Evolutionary conservation across 2,888 invertebrate species (phyloP).

Genomic region (Eupithecia subumbrata): DNA sequence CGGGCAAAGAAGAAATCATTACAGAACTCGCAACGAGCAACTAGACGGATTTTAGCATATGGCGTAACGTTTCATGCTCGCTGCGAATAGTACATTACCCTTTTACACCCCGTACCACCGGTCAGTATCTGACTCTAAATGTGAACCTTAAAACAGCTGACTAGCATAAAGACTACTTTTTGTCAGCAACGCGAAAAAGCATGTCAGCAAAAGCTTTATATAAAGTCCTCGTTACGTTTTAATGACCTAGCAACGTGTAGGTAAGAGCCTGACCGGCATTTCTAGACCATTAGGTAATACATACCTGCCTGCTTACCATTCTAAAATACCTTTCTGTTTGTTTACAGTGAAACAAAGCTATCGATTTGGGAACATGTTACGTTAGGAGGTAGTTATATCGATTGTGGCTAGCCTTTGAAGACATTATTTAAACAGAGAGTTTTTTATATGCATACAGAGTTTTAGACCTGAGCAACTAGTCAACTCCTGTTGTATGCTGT

Average conservation of each 20-base stretch:
- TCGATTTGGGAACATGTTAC: conserved; percentile 52
- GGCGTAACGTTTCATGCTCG: too few species aligned
- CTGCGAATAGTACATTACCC: too few species aligned
- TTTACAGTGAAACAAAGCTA: conserved; percentile 50
- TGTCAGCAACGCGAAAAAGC: background rate
- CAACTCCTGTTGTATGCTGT: too few species aligned
- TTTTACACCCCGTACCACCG: too few species aligned
- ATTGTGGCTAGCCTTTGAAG: conserved; percentile 41
- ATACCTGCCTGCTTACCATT: background rate
- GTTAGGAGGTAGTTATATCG: conserved; percentile 49
- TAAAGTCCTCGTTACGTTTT: background rate
- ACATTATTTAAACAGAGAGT: conserved; percentile 30
- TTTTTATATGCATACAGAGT: conserved; percentile 3
- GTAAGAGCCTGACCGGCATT: background rate
- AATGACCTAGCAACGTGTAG: background rate
- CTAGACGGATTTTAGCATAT: too few species aligned
- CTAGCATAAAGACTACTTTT: background rate
- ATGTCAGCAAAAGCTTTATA: background rate
- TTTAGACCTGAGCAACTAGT: too few species aligned
- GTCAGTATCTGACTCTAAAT: background rate
- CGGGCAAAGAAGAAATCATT: too few species aligned
- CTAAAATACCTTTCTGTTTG: conserved; percentile 19
- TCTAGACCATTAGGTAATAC: conserved; percentile 1
- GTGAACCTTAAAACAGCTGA: background rate
- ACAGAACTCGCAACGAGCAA: too few species aligned